A percentile compares a stretch with the other conserved stretches of the same genome.
Conservation (phyloP, 2,888 invertebrate genomes). For the Sicus ferrugineus region DNA sequence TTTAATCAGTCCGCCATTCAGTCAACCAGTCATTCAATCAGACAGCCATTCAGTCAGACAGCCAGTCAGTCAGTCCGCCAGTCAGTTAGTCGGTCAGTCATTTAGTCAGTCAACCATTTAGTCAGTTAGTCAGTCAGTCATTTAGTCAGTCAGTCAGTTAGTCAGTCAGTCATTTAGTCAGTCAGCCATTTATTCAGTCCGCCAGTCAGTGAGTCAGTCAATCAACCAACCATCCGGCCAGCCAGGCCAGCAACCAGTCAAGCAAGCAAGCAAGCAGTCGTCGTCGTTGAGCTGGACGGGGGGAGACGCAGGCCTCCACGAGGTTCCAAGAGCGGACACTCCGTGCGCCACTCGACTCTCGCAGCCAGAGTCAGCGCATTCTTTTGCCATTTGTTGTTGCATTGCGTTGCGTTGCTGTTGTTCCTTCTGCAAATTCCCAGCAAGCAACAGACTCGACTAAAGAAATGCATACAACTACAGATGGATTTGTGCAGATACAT, state of each 20-base stretch:
- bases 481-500: background rate
- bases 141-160: background rate
- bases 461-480: slow-evolving; percentile 15
- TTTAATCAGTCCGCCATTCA: too few relatives aligned
- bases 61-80: background rate
- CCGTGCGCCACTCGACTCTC: background rate
- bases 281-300: too few relatives aligned
- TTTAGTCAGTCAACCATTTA: too few relatives aligned
- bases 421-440: slow-evolving; percentile 1
- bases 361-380: slow-evolving; percentile 31
- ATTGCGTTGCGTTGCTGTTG: background rate
- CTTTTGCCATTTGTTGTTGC: slow-evolving; percentile 25
- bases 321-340: slow-evolving; percentile 23
- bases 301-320: too few relatives aligned
- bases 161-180: too few relatives aligned
- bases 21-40: background rate
- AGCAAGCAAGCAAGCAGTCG: slow-evolving; percentile 4
- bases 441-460: background rate
- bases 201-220: background rate
- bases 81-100: background rate
- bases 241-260: background rate
- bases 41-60: background rate
- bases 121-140: background rate
- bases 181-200: background rate
- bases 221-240: background rate